These are phyloP conservation scores for Hylia prasina DNA, from an alignment of 2,113 vertebrate species.

Conservation along the genomic window DNA sequence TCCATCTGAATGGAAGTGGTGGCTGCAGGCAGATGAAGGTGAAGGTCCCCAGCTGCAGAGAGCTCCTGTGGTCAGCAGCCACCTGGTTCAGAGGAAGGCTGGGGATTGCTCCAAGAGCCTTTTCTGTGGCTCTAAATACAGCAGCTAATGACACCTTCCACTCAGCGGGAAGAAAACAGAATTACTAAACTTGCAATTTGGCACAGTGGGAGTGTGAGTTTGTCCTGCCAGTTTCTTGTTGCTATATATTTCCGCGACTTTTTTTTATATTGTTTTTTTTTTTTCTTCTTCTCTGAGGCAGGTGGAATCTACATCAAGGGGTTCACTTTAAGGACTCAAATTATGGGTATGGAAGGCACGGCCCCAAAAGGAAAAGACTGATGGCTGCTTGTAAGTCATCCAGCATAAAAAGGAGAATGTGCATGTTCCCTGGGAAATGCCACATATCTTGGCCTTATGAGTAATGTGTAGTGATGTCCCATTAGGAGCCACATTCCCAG, in stretches of 20 bases:
- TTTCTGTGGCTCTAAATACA: constrained; percentile 52
- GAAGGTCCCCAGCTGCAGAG: constrained; percentile 48
- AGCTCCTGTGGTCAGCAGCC: constrained; percentile 38
- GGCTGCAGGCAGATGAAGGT: constrained; percentile 20
- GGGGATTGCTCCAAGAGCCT: constrained; percentile 60
- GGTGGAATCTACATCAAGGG: not conserved
- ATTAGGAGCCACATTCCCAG: not conserved
- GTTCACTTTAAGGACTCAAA: constrained; percentile 22
- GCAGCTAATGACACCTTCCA: constrained; percentile 60
- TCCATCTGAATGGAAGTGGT: not conserved
- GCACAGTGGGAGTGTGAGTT: constrained; percentile 56
- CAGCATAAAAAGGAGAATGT: not conserved
- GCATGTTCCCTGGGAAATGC: constrained; percentile 20
- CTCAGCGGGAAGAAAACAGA: constrained; percentile 52
- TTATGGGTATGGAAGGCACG: not conserved
- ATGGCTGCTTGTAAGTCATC: not conserved
- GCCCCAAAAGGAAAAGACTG: not conserved
- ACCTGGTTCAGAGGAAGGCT: constrained; percentile 20
- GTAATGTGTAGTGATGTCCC: constrained; percentile 3
- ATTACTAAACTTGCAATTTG: constrained; percentile 66
- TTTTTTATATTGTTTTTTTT: not conserved
- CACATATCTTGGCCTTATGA: constrained; percentile 20
- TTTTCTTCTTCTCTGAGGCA: not conserved
- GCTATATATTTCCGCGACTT: constrained; percentile 44
- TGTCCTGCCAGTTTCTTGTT: constrained; percentile 61